These are phyloP conservation scores for Gymnodraco acuticeps DNA, from an alignment of 2,797 vertebrate species.

Conservation along the genomic window DNA sequence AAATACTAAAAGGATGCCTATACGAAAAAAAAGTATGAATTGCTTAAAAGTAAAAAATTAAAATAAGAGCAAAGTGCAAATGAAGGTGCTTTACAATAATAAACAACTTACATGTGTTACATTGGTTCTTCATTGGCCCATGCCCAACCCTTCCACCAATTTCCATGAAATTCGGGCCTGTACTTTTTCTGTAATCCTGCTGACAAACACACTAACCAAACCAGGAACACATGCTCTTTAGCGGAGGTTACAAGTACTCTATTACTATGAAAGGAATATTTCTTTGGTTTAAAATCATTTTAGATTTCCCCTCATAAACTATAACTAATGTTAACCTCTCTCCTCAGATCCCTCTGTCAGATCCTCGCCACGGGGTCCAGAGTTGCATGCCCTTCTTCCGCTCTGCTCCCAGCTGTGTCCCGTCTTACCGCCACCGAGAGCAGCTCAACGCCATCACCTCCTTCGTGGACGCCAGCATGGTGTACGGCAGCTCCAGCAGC, in stretches of 20 bases:
- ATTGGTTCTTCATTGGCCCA: no score
- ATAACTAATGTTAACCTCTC: not conserved
- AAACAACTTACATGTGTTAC: not conserved
- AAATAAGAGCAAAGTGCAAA: not conserved
- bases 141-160: no score
- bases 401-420: slow-evolving; percentile 87
- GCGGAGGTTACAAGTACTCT: not conserved
- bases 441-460: slow-evolving; percentile 89
- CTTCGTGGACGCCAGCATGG: slow-evolving; percentile 87
- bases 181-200: no score
- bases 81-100: not conserved
- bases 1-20: no score
- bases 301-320: not conserved
- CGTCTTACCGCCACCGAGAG: slow-evolving; percentile 74
- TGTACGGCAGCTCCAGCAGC: slow-evolving; percentile 83
- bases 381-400: slow-evolving; percentile 92
- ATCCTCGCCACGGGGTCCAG: slow-evolving; percentile 83
- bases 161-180: no score
- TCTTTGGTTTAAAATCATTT: not conserved
- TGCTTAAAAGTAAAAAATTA: not conserved
- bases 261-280: not conserved
- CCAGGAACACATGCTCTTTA: no score
- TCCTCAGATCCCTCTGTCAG: slow-evolving; percentile 82
- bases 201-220: no score
- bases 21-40: not conserved